These are phyloP conservation scores for Arrhopalites spinosus DNA, from an alignment of 2,888 invertebrate species.

Conservation along the genomic window DNA sequence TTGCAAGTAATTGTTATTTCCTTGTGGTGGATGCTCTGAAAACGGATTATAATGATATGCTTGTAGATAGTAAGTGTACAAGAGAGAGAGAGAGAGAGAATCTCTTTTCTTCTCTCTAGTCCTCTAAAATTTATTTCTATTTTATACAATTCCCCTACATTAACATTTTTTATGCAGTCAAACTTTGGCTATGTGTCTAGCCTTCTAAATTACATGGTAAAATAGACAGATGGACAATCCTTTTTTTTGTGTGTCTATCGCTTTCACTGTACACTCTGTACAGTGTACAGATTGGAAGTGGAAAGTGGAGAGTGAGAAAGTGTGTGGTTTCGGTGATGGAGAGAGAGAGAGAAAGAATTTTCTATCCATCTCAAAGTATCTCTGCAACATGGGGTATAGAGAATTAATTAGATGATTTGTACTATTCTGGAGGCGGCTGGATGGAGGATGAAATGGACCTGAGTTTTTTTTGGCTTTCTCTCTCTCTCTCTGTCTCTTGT, in stretches of 20 bases:
- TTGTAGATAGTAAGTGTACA: conserved; percentile 45
- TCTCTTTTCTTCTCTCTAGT: neutral
- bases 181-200: no score
- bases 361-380: no score
- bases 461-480: neutral
- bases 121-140: neutral
- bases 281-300: no score
- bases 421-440: conserved; percentile 11
- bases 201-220: no score
- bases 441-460: conserved; percentile 5
- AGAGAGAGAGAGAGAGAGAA: neutral
- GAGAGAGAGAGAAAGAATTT: no score
- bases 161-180: no score
- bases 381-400: neutral
- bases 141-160: neutral
- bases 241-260: no score
- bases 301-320: no score
- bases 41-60: conserved; percentile 46
- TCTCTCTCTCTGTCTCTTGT: neutral
- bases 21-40: conserved; percentile 48
- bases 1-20: conserved; percentile 44
- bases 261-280: no score
- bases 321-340: no score
- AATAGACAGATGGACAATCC: no score
- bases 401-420: conserved; percentile 35